Evolutionary conservation across 2,797 vertebrate genomes (phyloP), one percentile per base, ranked within the genome.

Genomic region (Phrynocephalus guinanensis): DNA sequence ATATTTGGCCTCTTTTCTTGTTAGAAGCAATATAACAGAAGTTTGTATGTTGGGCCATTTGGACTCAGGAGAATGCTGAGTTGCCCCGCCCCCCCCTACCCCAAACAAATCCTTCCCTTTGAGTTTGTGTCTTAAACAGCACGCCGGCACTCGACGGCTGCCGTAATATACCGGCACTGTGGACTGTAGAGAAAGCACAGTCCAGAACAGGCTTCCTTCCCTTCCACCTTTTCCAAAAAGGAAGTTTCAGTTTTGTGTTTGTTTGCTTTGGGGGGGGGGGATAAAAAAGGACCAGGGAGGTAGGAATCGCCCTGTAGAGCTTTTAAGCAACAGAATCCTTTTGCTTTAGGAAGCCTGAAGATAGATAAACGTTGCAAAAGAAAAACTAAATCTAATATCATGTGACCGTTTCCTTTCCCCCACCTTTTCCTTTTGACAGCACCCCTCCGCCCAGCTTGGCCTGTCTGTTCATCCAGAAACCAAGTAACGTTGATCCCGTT

Each of bases 41-140:
- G 7, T 3, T 11, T 20, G 1, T 24, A 26, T 11, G 18, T 63
- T 63, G 26, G 10, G 38, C 16, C 6, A 9, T 52, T 60, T 52
- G 82, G n/a, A 33, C 6, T 48, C 7, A 6, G 75, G 24, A 6
- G 10, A 4, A 33, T 44, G 30, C 18, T 3, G 33, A n/a, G 38
- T 16, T 66, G 8, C n/a, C 6, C 28, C 3, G 3, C 1, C 5
- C n/a, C 4, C 13, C 20, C 3, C n/a, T n/a, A 3, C n/a, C 48
- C 18, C 15, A 48, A 50, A 56, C 11, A 52, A 56, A 70, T 20
- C 52, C 30, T 70, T 30, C 50, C 67, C 66, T 50, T 70, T 82
- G 28, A 67, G 44, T 10, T 56, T 60, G 11, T 3, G 9, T 82
- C 3, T 60, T 4, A 84, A 75, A 50, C 44, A 15, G 11, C 8